phyloP scores from a whole-genome alignment of 2,888 invertebrate species.

The Papilio demoleus region DNA sequence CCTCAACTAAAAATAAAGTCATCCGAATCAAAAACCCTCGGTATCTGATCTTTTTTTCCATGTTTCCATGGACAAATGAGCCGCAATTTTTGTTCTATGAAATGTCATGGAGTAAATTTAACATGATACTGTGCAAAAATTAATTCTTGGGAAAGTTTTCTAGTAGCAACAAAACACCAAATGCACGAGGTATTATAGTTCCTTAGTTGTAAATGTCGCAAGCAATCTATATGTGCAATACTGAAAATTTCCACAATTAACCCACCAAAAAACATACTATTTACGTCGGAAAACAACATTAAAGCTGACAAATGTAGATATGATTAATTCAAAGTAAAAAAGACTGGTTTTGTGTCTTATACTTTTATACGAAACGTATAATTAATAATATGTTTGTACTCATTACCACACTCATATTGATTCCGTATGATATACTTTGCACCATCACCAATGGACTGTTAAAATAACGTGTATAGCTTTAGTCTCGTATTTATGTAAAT shows the following conservation, averaged over 20 bases:
- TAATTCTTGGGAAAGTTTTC: background rate
- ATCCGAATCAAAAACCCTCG: too few relatives aligned
- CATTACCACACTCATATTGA: background rate
- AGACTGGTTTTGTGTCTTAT: conserved; percentile 24
- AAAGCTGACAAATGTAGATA: too few relatives aligned
- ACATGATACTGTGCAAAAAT: too few relatives aligned
- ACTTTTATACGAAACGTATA: conserved; percentile 1
- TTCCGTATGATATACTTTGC: conserved; percentile 25
- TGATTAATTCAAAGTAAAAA: conserved; percentile 6
- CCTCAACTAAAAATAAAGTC: too few relatives aligned
- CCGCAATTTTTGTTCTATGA: too few relatives aligned
- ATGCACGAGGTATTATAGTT: conserved; percentile 16
- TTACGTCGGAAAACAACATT: too few relatives aligned
- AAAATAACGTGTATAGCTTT: conserved; percentile 17
- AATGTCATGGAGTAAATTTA: too few relatives aligned
- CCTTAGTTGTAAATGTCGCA: background rate
- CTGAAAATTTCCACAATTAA: background rate
- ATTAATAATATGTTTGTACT: background rate
- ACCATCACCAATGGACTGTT: conserved; percentile 14
- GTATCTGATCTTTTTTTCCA: too few relatives aligned
- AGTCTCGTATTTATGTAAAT: conserved; percentile 38
- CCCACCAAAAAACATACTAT: background rate
- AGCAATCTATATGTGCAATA: background rate
- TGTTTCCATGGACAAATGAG: too few relatives aligned
- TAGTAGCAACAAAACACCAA: background rate